Base-by-base conservation (phyloP, 2,797 vertebrate species). In the Alca torda region DNA sequence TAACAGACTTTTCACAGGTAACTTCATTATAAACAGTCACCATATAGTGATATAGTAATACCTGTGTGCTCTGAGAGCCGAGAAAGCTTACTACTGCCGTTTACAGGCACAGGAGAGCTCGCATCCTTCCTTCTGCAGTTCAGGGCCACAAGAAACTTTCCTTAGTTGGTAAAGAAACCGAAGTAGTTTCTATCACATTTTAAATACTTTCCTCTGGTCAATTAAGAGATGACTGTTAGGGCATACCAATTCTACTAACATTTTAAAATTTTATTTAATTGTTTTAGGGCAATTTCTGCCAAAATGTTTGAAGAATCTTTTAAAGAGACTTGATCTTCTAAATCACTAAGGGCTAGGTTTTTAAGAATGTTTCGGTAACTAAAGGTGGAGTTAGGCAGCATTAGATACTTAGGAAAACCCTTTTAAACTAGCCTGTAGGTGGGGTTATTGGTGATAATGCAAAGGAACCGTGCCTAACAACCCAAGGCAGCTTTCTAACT, bases 1-100 rank as follows among this genome's bases (percentile, higher is more conserved):
- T 56, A 87, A 28, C 26, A 87, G 81, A 57, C 45, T 43, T 41
- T 78, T 69, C 57, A 74, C 67, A 80, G 89, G 41, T 65, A 90
- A 31, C 51, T 74, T 65, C 41, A 67, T 90, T 45, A 45, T 33
- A 80, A 70, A 67, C n/a, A 92, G 64, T 67, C 53, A 54, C 16
- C 31, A 4, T 15, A 15, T 0, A 41, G 53, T 31, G 64, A 61
- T 65, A 46, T 3, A 67, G 46, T 37, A 72, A 61, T 10, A 81
- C 18, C 45, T 2, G 1, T 26, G 57, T 2, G 23, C 79, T 78
- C 56, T 3, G 10, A 60, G n/a, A 72, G 41, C 19, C 1, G 7
- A 80, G 72, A n/a, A 76, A 75, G 64, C 1, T 0, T 54, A 50
- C 45, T 5, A 8, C 16, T 59, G 50, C 74, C 26, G 9, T 31